Conservation (phyloP, 2,113 vertebrate species). For the Odocoileus hemionus region DNA sequence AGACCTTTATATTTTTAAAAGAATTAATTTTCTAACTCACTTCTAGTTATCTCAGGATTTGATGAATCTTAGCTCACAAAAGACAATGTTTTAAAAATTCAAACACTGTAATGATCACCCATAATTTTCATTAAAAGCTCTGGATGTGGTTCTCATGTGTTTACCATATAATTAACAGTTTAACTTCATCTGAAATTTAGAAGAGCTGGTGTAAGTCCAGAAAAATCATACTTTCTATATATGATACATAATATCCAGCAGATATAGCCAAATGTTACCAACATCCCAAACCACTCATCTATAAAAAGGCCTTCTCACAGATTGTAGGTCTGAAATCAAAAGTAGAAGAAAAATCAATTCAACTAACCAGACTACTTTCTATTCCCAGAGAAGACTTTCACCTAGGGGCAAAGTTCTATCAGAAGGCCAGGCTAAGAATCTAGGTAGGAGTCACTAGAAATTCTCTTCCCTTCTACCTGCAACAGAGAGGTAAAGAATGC, state of each 20-base stretch:
- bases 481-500: not conserved
- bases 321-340: not conserved
- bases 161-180: not conserved
- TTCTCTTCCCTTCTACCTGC: not conserved
- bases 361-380: not conserved
- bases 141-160: not conserved
- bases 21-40: constrained; percentile 40
- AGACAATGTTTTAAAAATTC: constrained; percentile 17
- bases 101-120: not conserved
- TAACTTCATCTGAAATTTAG: not conserved
- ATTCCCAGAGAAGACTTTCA: not conserved
- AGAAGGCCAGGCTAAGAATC: not conserved
- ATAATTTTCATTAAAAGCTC: not conserved
- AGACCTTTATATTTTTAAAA: not conserved
- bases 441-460: not conserved
- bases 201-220: constrained; percentile 1
- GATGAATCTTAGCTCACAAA: constrained; percentile 9
- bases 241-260: not conserved
- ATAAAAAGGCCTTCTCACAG: not conserved
- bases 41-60: constrained; percentile 14
- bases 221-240: not conserved
- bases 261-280: not conserved
- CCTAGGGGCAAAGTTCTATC: not conserved
- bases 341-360: constrained; percentile 21
- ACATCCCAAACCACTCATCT: not conserved